Conservation (phyloP, 2,797 vertebrate genomes). For the Chiroxiphia lanceolata region DNA sequence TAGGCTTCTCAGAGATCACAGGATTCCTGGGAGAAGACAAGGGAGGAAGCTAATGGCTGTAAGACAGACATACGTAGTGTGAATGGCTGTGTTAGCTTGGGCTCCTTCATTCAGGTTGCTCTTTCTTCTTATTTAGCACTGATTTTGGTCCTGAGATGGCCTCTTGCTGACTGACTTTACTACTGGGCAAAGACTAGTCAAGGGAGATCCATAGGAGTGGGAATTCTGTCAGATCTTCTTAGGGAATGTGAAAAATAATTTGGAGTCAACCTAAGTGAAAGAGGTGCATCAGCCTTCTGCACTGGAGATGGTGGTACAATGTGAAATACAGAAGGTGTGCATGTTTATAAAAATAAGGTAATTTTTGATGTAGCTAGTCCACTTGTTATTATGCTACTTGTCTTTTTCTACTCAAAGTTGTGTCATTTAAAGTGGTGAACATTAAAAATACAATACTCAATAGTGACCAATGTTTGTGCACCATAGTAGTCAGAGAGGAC, state of each 20-base stretch:
- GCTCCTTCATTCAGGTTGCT: not conserved
- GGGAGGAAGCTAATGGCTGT: not conserved
- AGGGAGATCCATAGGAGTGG: not conserved
- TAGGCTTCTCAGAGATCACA: not conserved
- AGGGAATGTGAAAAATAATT: not conserved
- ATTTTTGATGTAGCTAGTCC: not conserved
- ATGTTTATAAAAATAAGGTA: not conserved
- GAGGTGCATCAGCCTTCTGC: not conserved
- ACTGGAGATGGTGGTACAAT: not conserved
- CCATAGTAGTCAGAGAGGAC: not conserved
- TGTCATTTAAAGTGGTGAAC: not conserved
- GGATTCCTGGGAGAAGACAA: not conserved
- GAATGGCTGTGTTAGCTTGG: not conserved
- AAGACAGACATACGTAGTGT: not conserved
- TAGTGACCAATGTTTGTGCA: not conserved
- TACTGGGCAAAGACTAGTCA: not conserved
- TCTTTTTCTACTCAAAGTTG: not conserved
- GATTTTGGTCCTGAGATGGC: not conserved
- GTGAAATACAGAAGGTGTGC: not conserved
- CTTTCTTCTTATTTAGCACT: not conserved
- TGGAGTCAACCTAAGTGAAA: not conserved
- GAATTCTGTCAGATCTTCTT: not conserved
- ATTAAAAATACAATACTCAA: slow-evolving; percentile 42
- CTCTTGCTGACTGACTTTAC: not conserved
- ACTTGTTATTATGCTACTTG: not conserved